Base-by-base conservation (phyloP, 2,888 invertebrate species). In the Atethmia centrago region DNA sequence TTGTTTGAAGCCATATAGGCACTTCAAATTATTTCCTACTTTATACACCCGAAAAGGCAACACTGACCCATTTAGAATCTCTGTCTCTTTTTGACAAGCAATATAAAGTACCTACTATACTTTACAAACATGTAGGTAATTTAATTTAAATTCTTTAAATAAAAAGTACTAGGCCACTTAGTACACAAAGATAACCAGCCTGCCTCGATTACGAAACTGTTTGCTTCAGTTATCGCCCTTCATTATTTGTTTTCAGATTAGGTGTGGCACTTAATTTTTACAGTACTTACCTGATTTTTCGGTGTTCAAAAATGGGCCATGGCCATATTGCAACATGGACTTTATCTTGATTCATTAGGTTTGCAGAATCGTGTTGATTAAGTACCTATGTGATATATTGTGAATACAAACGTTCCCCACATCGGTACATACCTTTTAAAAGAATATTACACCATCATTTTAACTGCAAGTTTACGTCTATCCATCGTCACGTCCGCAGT, bases 171-270 rank as follows among this genome's bases (percentile, higher is more conserved):
- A 53, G 47, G 77, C 67, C 67, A 51, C 77, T 58, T 66, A 66
- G 45, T 56, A 67, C 56, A 80, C 59, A 76, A 28, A 81, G 77
- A 76, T 79, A 80, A 63, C 61, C 40, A 12, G 59, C 47, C 49
- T 31, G 75, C 91, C 91, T 90, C 83, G 90, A 93, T 94, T 93
- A 89, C 89, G 87, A 90, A 93, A 90, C 64, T 93, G 92, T 94
- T 92, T 92, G 77, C 77, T 82, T 87, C 91, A 92, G 92, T 94
- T 94, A 96, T 95, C 95, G 76, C 94, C 94, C 92, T 93, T 88
- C 82, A 83, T 84, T 95, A 95, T 96, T 95, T 96, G 92, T 88
- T 90, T 88, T 88, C 3, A 90, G 95, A 96, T 96, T 92, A 95
- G 91, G 92, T 90, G 88, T 86, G 85, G 89, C 90, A 90, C 85